phyloP scores from a whole-genome alignment of 2,888 invertebrate genomes.

The Eristalis tenax region DNA sequence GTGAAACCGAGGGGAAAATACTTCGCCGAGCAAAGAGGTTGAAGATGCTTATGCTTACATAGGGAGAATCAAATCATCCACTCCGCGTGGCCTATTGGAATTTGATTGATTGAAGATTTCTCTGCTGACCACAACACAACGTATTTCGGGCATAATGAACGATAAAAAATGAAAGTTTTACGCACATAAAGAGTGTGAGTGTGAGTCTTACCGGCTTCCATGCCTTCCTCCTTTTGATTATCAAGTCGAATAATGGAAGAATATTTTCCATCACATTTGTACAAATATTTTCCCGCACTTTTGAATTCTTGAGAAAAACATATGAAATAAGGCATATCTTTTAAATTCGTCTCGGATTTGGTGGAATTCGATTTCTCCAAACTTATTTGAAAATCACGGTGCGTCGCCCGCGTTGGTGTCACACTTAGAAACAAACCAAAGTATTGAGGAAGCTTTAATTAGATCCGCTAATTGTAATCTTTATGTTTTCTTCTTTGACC shows the following conservation, averaged over 20 bases:
- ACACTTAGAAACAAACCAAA: not conserved
- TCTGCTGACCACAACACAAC: conserved; percentile 25
- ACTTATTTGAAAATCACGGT: not conserved
- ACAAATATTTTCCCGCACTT: conserved; percentile 36
- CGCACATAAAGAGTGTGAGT: conserved; percentile 9
- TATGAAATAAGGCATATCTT: not conserved
- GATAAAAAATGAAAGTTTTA: conserved; percentile 66
- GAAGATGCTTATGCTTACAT: not conserved
- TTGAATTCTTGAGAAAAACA: conserved; percentile 10
- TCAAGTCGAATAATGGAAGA: conserved; percentile 19
- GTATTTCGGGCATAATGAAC: conserved; percentile 12
- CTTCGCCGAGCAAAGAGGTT: conserved; percentile 6
- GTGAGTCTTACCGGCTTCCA: conserved; percentile 28
- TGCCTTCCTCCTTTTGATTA: conserved; percentile 14
- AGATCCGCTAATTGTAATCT: conserved; percentile 23
- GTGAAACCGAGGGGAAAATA: conserved; percentile 52
- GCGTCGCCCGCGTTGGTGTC: not conserved
- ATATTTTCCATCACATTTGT: conserved; percentile 29
- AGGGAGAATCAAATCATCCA: conserved; percentile 5
- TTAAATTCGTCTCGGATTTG: not conserved
- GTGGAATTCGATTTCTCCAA: conserved; percentile 33
- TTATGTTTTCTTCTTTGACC: not conserved
- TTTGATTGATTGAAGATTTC: conserved; percentile 66
- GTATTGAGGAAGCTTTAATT: conserved; percentile 6
- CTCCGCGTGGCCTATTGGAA: conserved; percentile 34